Percentiles rank a stretch among this genome's conserved stretches.
Evolutionary conservation across 2,888 invertebrate species (phyloP).

Genomic region (Punctoribates punctum): DNA sequence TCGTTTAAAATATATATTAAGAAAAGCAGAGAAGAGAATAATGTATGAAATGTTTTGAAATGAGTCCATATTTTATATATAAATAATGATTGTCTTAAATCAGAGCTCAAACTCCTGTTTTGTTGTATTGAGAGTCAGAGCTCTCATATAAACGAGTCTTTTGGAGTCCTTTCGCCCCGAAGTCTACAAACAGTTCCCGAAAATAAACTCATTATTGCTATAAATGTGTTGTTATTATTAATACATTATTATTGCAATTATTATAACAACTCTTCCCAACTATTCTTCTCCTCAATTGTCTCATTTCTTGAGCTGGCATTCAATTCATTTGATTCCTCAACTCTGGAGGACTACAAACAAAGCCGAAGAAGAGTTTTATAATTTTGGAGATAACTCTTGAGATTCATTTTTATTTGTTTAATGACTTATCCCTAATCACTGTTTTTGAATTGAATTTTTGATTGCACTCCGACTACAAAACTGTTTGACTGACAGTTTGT

Average conservation of each 20-base stretch:
- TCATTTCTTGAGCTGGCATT: neutral
- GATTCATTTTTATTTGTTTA: constrained; percentile 2
- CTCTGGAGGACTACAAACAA: neutral
- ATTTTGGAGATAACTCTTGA: neutral
- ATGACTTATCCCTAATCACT: neutral
- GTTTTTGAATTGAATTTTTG: neutral
- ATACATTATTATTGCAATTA: neutral
- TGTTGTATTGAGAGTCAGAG: neutral
- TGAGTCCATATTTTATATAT: constrained; percentile 18
- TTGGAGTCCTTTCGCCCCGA: constrained; percentile 29
- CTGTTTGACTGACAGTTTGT: too few relatives aligned
- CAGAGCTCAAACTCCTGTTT: neutral
- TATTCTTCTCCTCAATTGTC: neutral
- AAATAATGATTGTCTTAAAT: constrained; percentile 18
- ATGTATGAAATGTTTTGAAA: neutral
- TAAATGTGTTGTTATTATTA: constrained; percentile 3
- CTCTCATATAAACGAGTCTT: constrained; percentile 21
- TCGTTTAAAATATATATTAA: constrained; percentile 19
- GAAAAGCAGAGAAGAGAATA: neutral
- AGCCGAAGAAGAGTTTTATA: neutral
- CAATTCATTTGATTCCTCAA: too few relatives aligned
- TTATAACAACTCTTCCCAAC: neutral
- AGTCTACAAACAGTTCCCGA: constrained; percentile 11
- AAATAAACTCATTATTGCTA: constrained; percentile 19
- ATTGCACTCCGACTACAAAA: too few relatives aligned